Percentiles rank a stretch among this genome's conserved stretches.
Evolutionary conservation across 2,113 vertebrate species (phyloP).

Genomic region (Halichoeres trimaculatus): DNA sequence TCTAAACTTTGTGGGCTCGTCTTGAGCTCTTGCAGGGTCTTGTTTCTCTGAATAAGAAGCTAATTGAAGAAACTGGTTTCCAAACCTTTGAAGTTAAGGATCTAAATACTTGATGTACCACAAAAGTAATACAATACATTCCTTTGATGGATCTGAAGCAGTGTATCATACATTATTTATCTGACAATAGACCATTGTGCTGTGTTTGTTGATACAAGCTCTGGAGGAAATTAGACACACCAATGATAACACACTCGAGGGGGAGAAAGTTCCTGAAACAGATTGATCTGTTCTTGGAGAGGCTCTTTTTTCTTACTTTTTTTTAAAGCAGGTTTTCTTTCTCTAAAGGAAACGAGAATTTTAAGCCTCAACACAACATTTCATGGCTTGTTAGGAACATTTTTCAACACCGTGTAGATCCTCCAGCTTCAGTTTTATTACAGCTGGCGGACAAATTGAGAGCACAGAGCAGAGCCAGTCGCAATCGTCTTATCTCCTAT

Average conservation of each 20-base stretch:
- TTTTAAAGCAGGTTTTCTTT: background rate
- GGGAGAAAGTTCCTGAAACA: constrained; percentile 5
- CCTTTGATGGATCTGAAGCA: background rate
- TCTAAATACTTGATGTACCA: background rate
- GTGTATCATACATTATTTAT: background rate
- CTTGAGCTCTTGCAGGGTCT: background rate
- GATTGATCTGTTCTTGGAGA: constrained; percentile 15
- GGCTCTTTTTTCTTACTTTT: background rate
- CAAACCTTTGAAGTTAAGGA: background rate
- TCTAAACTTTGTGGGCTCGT: background rate
- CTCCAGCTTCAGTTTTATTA: constrained; percentile 49
- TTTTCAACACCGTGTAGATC: constrained; percentile 25
- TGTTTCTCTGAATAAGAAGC: background rate
- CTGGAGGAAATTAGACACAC: constrained; percentile 3
- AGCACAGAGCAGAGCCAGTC: constrained; percentile 38
- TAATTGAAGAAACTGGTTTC: background rate
- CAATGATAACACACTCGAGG: constrained; percentile 1
- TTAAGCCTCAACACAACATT: constrained; percentile 28
- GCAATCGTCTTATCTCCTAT: constrained; percentile 60
- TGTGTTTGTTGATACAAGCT: constrained; percentile 1
- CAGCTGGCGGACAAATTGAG: constrained; percentile 63
- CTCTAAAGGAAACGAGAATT: constrained; percentile 4
- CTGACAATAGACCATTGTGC: background rate
- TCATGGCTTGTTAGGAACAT: constrained; percentile 31
- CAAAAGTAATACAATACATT: background rate